Evolutionary conservation across 2,797 vertebrate genomes (phyloP).

Genomic region (Hippopotamyrus pictus): DNA sequence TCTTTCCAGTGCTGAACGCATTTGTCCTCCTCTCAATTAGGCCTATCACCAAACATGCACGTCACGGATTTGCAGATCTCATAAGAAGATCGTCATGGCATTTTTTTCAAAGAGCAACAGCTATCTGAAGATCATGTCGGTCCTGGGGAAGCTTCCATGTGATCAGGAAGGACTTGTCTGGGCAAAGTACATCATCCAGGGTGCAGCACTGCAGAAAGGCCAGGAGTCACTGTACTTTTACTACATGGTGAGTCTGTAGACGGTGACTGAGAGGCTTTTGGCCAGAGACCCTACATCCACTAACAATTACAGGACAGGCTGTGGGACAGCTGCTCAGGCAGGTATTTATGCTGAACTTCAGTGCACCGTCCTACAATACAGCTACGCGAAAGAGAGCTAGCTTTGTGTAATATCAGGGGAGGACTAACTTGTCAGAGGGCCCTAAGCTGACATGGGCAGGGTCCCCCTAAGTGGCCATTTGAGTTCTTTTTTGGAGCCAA

Average conservation of each 20-base stretch:
- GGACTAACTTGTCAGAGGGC: not conserved
- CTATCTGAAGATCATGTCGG: conserved; percentile 63
- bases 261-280: not conserved
- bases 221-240: conserved; percentile 57
- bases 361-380: not conserved
- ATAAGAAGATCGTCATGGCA: not conserved
- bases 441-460: not conserved
- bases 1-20: not conserved
- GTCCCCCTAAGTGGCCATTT: no score
- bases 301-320: not conserved
- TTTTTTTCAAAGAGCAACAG: conserved; percentile 75
- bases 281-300: not conserved
- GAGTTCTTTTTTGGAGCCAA: no score
- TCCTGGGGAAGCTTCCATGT: conserved; percentile 53
- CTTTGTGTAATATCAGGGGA: not conserved
- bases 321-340: not conserved
- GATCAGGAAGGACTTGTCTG: conserved; percentile 38
- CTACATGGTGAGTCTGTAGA: conserved; percentile 60
- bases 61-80: not conserved
- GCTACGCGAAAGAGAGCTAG: not conserved
- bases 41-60: not conserved
- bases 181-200: conserved; percentile 62
- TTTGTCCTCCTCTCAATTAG: not conserved
- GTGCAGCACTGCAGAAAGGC: conserved; percentile 46
- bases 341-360: not conserved